Conservation (phyloP, 23 tunicate species). For the Phallusia fumigata region DNA sequence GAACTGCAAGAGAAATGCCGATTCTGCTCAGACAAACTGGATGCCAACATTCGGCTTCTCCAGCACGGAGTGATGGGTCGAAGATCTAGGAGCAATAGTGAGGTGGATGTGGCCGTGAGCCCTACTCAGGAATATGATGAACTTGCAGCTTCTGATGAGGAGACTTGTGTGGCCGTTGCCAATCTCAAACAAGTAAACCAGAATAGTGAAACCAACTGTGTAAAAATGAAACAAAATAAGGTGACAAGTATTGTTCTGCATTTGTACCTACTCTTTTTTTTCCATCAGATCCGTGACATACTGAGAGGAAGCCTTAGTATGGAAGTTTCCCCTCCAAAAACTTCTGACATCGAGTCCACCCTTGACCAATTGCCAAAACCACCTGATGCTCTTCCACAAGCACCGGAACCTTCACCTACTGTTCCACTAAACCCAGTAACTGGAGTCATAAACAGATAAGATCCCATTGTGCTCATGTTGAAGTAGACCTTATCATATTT, state of each 20-base stretch:
- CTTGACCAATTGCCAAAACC: not conserved
- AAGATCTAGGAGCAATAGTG: not conserved
- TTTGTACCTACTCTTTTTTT: too few relatives aligned
- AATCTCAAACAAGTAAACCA: not conserved
- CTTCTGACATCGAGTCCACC: not conserved
- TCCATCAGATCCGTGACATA: not conserved
- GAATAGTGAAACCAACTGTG: too few relatives aligned
- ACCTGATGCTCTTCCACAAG: not conserved
- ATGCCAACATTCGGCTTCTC: constrained; percentile 45
- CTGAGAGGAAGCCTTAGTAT: not conserved
- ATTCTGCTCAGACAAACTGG: constrained; percentile 59
- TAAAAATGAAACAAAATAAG: too few relatives aligned
- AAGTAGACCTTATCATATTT: too few relatives aligned
- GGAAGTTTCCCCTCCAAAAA: not conserved
- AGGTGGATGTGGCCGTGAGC: not conserved
- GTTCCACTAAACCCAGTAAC: not conserved
- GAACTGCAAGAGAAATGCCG: constrained; percentile 54
- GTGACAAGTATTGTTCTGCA: too few relatives aligned
- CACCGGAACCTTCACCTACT: not conserved
- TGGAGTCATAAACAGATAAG: constrained; percentile 1
- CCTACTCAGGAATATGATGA: not conserved
- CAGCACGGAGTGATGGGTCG: constrained; percentile 15
- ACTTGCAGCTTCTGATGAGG: not conserved
- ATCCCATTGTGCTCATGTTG: too few relatives aligned
- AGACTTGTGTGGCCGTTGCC: constrained; percentile 4